These are phyloP conservation scores for Scleropages formosus DNA, from an alignment of 2,797 vertebrate genomes.

Conservation along the genomic window DNA sequence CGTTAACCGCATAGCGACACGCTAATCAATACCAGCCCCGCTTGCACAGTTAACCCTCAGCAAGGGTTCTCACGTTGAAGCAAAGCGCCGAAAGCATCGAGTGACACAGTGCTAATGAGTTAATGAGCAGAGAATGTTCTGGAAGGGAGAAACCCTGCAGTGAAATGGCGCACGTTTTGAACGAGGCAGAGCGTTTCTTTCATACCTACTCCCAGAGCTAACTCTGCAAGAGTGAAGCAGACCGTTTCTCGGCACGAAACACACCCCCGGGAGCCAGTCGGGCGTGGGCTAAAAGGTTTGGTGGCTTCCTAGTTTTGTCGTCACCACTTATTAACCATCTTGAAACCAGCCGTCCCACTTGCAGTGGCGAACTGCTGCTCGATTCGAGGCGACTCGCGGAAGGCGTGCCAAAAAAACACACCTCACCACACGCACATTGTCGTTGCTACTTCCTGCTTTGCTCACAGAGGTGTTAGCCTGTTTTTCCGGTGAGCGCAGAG, in stretches of 20 bases:
- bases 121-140: background rate
- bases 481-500: conserved; percentile 33
- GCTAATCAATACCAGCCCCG: background rate
- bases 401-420: background rate
- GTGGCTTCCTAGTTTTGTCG: conserved; percentile 15
- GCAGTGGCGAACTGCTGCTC: background rate
- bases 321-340: background rate
- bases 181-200: background rate
- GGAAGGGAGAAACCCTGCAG: too few species aligned
- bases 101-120: conserved; percentile 5
- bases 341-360: background rate
- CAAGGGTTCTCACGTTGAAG: background rate
- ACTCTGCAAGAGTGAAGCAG: background rate
- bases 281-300: conserved; percentile 9
- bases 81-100: background rate
- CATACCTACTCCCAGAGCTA: background rate
- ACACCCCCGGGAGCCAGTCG: background rate
- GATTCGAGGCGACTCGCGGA: background rate
- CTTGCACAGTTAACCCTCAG: background rate
- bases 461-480: conserved; percentile 32
- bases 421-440: background rate
- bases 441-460: background rate
- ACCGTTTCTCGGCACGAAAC: background rate
- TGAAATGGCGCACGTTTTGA: background rate
- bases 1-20: background rate